A percentile compares a stretch with the other conserved stretches of the same genome.
Conservation (phyloP, 2,113 vertebrate species). For the Oplegnathus fasciatus region DNA sequence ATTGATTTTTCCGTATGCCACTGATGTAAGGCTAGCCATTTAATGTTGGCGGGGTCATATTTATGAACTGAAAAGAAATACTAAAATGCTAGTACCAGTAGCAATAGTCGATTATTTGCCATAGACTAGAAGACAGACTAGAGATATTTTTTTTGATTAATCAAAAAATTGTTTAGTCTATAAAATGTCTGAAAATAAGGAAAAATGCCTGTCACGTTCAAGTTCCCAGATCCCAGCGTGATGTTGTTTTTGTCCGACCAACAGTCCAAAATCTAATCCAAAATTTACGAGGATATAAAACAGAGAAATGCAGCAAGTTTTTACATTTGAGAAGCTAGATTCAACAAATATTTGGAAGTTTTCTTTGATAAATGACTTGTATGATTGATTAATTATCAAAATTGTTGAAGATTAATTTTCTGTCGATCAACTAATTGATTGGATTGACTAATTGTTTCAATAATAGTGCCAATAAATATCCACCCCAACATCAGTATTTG, state of each 20-base stretch:
- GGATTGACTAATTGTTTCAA: too few species aligned
- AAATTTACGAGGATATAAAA: background rate
- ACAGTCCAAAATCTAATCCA: background rate
- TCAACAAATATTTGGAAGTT: too few species aligned
- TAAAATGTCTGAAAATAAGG: background rate
- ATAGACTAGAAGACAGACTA: background rate
- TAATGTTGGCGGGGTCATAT: background rate
- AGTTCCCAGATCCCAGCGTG: background rate
- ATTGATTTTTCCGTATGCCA: slow-evolving; percentile 55
- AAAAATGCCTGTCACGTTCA: background rate
- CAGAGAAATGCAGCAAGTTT: background rate
- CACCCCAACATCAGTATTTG: background rate
- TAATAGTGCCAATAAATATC: too few species aligned
- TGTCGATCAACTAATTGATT: too few species aligned
- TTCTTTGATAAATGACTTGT: too few species aligned
- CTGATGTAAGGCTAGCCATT: slow-evolving; percentile 32
- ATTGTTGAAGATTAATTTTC: too few species aligned
- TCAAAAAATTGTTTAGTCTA: too few species aligned
- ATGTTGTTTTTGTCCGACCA: background rate
- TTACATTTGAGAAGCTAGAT: too few species aligned
- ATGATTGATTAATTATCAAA: too few species aligned
- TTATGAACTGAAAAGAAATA: background rate
- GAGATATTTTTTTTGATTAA: too few species aligned
- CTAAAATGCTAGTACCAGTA: background rate
- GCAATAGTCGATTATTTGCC: background rate